Conservation (phyloP, 2,888 invertebrate species). For the Zele albiditarsus region DNA sequence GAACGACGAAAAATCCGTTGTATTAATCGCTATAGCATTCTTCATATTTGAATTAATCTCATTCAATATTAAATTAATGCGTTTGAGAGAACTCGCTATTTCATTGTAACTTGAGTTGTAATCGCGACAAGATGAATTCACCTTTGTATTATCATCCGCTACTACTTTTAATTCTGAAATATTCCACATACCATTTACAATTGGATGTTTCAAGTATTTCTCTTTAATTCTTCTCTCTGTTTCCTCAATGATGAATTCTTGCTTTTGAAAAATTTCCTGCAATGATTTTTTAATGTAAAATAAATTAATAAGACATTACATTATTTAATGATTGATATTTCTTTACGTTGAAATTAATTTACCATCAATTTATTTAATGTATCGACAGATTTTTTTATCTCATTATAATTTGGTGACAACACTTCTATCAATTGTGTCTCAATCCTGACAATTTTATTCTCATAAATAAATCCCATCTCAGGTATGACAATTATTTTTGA, state of each 20-base stretch:
- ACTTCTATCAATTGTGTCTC: constrained; percentile 61
- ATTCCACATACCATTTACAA: constrained; percentile 55
- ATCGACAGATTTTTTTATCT: constrained; percentile 61
- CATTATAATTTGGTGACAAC: constrained; percentile 62
- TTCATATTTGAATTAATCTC: constrained; percentile 49
- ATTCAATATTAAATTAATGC: constrained; percentile 44
- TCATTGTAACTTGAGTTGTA: constrained; percentile 35
- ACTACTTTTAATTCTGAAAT: constrained; percentile 41
- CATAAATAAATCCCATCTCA: constrained; percentile 59
- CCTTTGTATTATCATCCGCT: constrained; percentile 41
- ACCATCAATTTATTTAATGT: constrained; percentile 67
- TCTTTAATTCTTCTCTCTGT: constrained; percentile 48
- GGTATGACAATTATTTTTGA: constrained; percentile 57
- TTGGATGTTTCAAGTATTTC: constrained; percentile 54
- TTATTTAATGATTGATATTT: neutral
- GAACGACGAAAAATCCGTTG: constrained; percentile 42
- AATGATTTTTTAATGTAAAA: constrained; percentile 31
- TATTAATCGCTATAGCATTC: constrained; percentile 38
- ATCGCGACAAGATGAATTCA: constrained; percentile 47
- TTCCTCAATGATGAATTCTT: constrained; percentile 57
- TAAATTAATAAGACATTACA: neutral
- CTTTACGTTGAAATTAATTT: constrained; percentile 34
- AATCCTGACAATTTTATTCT: constrained; percentile 56
- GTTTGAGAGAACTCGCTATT: constrained; percentile 26
- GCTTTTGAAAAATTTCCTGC: constrained; percentile 54